Percentiles rank a stretch among this genome's conserved stretches.
These are phyloP conservation scores for Noctua pronuba DNA, from an alignment of 2,888 invertebrate species.

Conservation along the genomic window DNA sequence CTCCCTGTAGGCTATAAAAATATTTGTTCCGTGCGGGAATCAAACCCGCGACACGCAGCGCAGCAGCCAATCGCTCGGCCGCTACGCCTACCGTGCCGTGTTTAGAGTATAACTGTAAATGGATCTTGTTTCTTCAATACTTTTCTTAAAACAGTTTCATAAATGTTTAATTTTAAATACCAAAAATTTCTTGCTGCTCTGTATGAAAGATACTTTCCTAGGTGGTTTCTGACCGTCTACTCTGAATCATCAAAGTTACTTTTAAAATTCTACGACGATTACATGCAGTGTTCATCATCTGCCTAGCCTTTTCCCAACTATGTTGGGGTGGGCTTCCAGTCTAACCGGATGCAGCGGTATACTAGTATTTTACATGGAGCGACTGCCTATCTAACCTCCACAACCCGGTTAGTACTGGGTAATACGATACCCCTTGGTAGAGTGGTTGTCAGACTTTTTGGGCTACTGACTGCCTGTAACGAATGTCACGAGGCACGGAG, in stretches of 20 bases:
- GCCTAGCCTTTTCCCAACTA: too few relatives aligned
- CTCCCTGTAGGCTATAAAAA: too few relatives aligned
- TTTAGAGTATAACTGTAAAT: neutral
- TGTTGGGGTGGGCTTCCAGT: too few relatives aligned
- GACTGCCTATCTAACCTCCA: too few relatives aligned
- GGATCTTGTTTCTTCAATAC: neutral
- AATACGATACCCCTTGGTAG: too few relatives aligned
- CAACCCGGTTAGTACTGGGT: too few relatives aligned
- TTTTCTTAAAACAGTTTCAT: neutral
- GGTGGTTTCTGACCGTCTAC: neutral
- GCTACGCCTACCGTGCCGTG: neutral
- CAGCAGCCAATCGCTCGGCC: neutral
- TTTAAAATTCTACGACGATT: neutral
- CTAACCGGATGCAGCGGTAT: too few relatives aligned
- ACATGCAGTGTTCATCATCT: neutral
- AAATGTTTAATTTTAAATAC: neutral
- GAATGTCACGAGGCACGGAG: too few relatives aligned
- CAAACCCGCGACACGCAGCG: neutral
- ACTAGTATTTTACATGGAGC: too few relatives aligned
- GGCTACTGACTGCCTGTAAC: too few relatives aligned
- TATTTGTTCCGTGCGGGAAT: neutral
- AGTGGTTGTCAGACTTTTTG: too few relatives aligned
- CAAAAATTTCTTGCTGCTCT: neutral
- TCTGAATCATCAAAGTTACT: neutral
- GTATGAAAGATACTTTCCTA: neutral